phyloP scores from a whole-genome alignment of 2,797 vertebrate genomes.

The Sebastes vulpes region DNA sequence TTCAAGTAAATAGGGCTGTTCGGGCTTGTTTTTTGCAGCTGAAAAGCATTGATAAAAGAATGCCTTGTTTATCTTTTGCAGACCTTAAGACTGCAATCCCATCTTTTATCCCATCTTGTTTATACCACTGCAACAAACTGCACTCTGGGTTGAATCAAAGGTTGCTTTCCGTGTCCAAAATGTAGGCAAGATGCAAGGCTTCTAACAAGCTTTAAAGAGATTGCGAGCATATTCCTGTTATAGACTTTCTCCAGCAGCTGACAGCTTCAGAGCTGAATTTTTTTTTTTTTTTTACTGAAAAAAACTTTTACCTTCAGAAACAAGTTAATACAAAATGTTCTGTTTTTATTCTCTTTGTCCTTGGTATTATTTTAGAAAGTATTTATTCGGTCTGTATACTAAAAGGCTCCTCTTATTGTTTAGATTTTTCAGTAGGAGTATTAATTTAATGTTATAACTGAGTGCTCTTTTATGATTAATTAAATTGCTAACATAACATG shows the following conservation, averaged over 20 bases:
- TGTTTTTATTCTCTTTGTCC: not conserved
- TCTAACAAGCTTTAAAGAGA: slow-evolving; percentile 18
- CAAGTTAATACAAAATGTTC: not conserved
- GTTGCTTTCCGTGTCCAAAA: slow-evolving; percentile 7
- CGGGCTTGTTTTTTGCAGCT: not conserved
- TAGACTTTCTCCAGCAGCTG: not conserved
- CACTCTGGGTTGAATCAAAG: slow-evolving; percentile 32
- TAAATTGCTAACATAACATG: not conserved
- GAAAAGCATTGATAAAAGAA: not conserved
- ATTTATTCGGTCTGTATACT: not conserved
- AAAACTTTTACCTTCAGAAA: not conserved
- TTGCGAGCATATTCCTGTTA: not conserved
- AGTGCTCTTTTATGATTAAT: not conserved
- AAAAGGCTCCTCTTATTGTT: not conserved
- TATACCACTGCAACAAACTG: slow-evolving; percentile 1
- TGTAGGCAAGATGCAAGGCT: slow-evolving; percentile 9
- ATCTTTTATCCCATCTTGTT: slow-evolving; percentile 31
- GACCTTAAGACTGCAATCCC: not conserved
- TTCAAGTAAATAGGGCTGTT: not conserved
- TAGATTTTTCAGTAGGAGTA: not conserved
- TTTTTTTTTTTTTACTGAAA: not conserved
- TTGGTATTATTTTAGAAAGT: not conserved
- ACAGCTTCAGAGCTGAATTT: not conserved
- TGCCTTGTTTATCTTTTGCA: not conserved
- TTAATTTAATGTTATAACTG: not conserved